Evolutionary conservation across 2,797 vertebrate genomes (phyloP).

Genomic region (Bryconaethiops microstoma): DNA sequence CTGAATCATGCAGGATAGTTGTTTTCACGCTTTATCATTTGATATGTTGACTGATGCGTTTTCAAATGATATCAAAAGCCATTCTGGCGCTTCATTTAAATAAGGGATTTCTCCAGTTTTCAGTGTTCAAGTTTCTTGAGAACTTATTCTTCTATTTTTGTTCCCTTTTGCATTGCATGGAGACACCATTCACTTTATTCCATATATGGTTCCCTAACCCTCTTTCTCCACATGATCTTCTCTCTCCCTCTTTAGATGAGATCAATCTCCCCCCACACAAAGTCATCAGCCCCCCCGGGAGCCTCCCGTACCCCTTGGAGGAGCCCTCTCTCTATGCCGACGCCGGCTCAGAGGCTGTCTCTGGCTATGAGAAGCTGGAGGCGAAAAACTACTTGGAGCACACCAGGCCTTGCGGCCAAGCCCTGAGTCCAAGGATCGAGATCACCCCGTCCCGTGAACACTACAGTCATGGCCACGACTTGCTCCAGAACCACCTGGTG

Average conservation of each 20-base stretch:
- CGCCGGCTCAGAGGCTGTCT: constrained; percentile 79
- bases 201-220: neutral
- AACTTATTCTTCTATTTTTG: neutral
- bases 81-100: too few relatives aligned
- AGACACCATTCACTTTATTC: neutral
- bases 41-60: neutral
- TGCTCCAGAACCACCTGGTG: constrained; percentile 86
- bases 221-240: neutral
- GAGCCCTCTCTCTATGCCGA: constrained; percentile 81
- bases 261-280: constrained; percentile 85
- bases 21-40: neutral
- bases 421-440: constrained; percentile 94
- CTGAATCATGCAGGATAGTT: neutral
- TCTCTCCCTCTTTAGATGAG: constrained; percentile 82
- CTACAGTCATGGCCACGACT: constrained; percentile 87
- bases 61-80: neutral
- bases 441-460: constrained; percentile 97
- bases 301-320: constrained; percentile 84
- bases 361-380: constrained; percentile 87
- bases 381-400: constrained; percentile 83
- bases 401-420: constrained; percentile 78
- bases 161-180: neutral
- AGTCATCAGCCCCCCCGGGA: constrained; percentile 84
- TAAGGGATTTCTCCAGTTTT: neutral
- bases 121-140: neutral